Base-by-base conservation (phyloP, 1,140 invertebrate genomes). In the Caerostris darwini region DNA sequence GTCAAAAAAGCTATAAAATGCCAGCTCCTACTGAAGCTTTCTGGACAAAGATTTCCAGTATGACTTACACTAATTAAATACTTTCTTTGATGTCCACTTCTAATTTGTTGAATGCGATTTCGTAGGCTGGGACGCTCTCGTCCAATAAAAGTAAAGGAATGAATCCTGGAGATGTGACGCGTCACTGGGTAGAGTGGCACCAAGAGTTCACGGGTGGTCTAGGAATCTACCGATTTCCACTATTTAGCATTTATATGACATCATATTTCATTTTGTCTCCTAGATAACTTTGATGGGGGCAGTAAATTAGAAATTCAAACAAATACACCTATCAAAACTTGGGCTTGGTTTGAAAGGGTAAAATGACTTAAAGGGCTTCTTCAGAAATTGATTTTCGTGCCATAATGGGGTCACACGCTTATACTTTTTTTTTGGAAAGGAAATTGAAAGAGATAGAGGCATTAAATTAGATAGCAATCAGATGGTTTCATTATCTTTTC, bases 11-110 rank as follows among this genome's bases (percentile, higher is more conserved):
- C 86, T 59, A 94, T 94, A 94, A 94, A 94, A 94, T 89, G 34
- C 77, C 58, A 77, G 19, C 64, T 71, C 58, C 64, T 59, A 92
- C 59, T 67, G 61, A 64, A 64, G 83, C 54, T 54, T 12, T 50
- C n/a, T 56, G 53, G 54, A 34, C 85, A 17, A 91, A 82, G 56
- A 50, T 61, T 88, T 54, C 57, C 7, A 50, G 67, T 89, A 81
- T 94, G 92, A 94, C 56, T 94, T 94, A 94, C 57, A 69, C 92
- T 94, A 94, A 94, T 94, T 94, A 94, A 94, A 94, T 89, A 50
- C 50, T 61, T 77, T 61, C 67, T 12, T 81, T 61, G 85, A 88
- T 94, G 69, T 81, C 57, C 69, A 81, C n/a, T 34, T 88, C 59
- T 58, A 86, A 86, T 92, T 92, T 92, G 81, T 71, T 83, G 82